Conservation (phyloP, 2,888 invertebrate species). For the Apoderus coryli region DNA sequence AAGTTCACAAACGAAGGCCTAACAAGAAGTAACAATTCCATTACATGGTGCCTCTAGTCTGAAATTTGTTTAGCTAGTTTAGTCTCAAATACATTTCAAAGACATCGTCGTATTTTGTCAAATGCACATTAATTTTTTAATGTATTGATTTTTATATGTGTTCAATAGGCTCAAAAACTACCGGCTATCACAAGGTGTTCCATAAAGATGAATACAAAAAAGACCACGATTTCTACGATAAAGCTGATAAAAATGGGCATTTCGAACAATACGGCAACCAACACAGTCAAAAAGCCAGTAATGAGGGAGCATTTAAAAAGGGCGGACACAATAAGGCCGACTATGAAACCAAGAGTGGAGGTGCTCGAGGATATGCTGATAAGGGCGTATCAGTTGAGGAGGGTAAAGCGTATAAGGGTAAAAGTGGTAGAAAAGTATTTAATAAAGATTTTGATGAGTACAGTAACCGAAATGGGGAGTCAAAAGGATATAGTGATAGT, state of each 20-base stretch:
- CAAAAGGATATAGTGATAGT: conserved; percentile 15
- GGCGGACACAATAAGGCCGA: conserved; percentile 40
- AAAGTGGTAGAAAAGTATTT: conserved; percentile 41
- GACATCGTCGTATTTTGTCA: too few species aligned
- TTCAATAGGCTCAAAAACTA: conserved; percentile 54
- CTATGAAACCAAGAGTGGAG: conserved; percentile 37
- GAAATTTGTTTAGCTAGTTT: too few species aligned
- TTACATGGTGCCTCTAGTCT: too few species aligned
- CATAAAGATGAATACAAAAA: conserved; percentile 67
- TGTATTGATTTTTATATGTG: too few species aligned
- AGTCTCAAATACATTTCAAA: too few species aligned
- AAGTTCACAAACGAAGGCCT: too few species aligned
- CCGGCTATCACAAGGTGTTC: conserved; percentile 56
- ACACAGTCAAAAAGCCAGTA: conserved; percentile 39
- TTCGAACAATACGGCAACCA: conserved; percentile 43
- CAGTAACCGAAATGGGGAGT: conserved; percentile 35
- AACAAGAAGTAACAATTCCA: too few species aligned
- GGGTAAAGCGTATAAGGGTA: conserved; percentile 40
- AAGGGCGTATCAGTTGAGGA: conserved; percentile 34
- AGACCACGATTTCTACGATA: conserved; percentile 62
- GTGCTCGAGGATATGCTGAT: conserved; percentile 41
- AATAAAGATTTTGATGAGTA: conserved; percentile 40
- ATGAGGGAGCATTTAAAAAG: conserved; percentile 41
- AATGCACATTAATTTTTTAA: too few species aligned
- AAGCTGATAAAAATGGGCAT: conserved; percentile 49